These are phyloP conservation scores for Trinectes maculatus DNA, from an alignment of 2,113 vertebrate genomes.

Conservation along the genomic window DNA sequence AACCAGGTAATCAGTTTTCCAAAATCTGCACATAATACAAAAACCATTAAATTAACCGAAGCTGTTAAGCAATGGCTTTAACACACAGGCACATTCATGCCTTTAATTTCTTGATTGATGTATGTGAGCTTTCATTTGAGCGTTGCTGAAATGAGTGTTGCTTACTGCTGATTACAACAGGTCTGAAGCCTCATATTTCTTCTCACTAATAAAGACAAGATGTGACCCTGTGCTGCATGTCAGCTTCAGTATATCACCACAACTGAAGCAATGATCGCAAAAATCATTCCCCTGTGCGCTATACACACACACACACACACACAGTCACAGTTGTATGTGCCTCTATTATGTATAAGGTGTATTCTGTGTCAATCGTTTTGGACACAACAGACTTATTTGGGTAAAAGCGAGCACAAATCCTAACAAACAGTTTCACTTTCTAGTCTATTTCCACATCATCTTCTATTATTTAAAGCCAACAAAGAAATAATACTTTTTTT, in stretches of 20 bases:
- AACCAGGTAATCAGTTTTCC: neutral
- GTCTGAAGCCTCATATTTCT: slow-evolving; percentile 32
- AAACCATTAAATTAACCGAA: neutral
- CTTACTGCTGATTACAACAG: slow-evolving; percentile 17
- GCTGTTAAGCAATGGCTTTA: neutral
- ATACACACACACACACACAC: neutral
- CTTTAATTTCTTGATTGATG: slow-evolving; percentile 12
- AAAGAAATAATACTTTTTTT: too few relatives aligned
- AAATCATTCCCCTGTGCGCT: too few relatives aligned
- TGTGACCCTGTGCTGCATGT: slow-evolving; percentile 20
- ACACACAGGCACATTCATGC: neutral
- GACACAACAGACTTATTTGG: too few relatives aligned
- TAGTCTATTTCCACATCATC: too few relatives aligned
- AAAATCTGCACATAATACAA: neutral
- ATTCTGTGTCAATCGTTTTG: slow-evolving; percentile 3
- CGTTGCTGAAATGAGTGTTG: slow-evolving; percentile 9
- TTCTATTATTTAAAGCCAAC: too few relatives aligned
- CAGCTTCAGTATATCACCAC: slow-evolving; percentile 35
- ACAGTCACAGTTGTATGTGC: neutral
- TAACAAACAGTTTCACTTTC: too few relatives aligned
- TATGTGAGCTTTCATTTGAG: neutral
- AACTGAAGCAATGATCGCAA: neutral
- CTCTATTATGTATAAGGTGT: neutral
- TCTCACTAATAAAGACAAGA: slow-evolving; percentile 36
- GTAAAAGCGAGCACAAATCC: too few relatives aligned